phyloP scores from a whole-genome alignment of 2,888 invertebrate species.

The Oligia latruncula region DNA sequence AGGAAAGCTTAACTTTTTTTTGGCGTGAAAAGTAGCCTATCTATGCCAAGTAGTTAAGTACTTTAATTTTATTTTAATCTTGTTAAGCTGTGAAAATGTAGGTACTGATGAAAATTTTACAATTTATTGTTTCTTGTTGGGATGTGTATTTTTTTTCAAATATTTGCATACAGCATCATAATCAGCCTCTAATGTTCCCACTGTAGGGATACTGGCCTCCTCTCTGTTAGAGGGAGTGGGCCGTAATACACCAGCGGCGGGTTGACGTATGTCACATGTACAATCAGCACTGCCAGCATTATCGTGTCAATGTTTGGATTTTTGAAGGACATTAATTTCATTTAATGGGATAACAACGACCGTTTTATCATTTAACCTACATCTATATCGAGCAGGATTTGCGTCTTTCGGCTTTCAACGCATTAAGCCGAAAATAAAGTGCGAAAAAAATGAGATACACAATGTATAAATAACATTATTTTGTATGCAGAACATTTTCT shows the following conservation, averaged over 20 bases:
- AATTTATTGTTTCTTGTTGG: neutral
- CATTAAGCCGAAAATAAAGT: slow-evolving; percentile 28
- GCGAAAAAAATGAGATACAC: slow-evolving; percentile 21
- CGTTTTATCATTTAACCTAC: neutral
- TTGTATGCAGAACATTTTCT: slow-evolving; percentile 44
- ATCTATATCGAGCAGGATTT: slow-evolving; percentile 15
- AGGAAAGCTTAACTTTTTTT: neutral
- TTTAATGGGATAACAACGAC: slow-evolving; percentile 1
- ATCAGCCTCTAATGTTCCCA: too few species aligned
- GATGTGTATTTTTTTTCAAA: neutral
- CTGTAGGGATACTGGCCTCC: too few species aligned
- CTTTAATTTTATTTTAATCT: neutral
- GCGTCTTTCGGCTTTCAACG: slow-evolving; percentile 18
- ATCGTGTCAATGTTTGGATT: too few species aligned
- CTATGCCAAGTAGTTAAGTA: neutral
- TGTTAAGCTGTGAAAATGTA: neutral
- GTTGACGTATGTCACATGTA: too few species aligned
- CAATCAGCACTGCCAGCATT: too few species aligned
- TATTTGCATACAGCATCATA: too few species aligned
- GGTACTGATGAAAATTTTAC: too few species aligned
- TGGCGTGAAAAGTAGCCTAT: neutral
- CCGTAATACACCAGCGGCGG: too few species aligned
- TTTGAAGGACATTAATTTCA: too few species aligned
- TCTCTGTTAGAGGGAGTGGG: too few species aligned
- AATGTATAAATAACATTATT: slow-evolving; percentile 35